Evolutionary conservation across 2,888 invertebrate genomes (phyloP), one percentile per base, ranked within the genome.

Genomic region (Calameuta filiformis): DNA sequence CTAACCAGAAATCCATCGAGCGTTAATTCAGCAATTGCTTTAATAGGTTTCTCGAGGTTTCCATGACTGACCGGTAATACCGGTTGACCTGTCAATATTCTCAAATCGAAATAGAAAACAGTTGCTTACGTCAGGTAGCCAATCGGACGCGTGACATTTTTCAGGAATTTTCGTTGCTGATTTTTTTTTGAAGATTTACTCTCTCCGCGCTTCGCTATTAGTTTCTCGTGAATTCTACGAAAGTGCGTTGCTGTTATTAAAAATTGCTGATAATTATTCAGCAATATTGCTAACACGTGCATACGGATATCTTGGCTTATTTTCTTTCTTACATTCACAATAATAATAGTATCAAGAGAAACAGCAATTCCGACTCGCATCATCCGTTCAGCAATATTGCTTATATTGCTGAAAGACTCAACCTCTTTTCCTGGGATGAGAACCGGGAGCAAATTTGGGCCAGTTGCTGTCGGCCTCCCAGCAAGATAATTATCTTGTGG

Each of bases 371-470:
- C 2, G 40, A 4, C 15, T 15, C 4, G 6, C 9, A 56, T 23
- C 4, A 4, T 56, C 56, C 9, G 23, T 56, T 56, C 56, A 56
- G 56, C 56, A 23, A 23, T 56, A 23, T 56, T 56, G 23, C 56
- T 56, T 23, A 56, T 56, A 56, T 56, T 56, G 23, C 23, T 9
- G 23, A 9, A 56, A 56, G 56, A 9, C 23, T 15, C 12, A 15
- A 15, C 56, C 56, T 56, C 56, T 56, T 23, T 23, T 56, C 56
- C 9, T 56, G 56, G 56, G 9, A 23, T 11, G 34, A 71, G 71
- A 71, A 71, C 12, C 71, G 9, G 33, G 71, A 71, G 83, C 80
- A 85, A 87, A 88, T 89, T 88, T 88, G 85, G 88, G 87, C 84
- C 88, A 88, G 85, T 78, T 85, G 84, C 81, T 79, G 83, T 56